These are phyloP conservation scores for Gadopsis bispinosus DNA, from an alignment of 2,797 vertebrate genomes.

Conservation along the genomic window DNA sequence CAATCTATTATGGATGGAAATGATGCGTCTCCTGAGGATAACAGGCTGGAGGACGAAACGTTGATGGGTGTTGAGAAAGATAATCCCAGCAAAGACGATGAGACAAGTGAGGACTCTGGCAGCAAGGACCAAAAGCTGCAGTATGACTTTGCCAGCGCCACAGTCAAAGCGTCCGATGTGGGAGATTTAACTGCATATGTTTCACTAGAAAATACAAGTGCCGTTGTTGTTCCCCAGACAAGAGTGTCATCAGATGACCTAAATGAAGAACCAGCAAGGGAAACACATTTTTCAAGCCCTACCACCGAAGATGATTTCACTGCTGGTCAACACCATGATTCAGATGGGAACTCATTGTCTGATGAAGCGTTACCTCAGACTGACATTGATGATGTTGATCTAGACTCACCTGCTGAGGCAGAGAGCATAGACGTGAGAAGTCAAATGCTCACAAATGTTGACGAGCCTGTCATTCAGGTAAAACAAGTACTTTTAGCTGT, in stretches of 20 bases:
- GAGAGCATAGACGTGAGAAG: constrained; percentile 39
- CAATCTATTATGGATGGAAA: constrained; percentile 72
- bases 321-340: constrained; percentile 4
- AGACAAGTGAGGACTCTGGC: constrained; percentile 76
- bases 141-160: constrained; percentile 66
- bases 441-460: constrained; percentile 39
- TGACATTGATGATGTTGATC: constrained; percentile 80
- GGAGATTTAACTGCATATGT: constrained; percentile 51
- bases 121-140: constrained; percentile 69
- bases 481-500: constrained; percentile 41
- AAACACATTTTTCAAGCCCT: neutral
- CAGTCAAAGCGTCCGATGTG: constrained; percentile 50
- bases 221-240: neutral
- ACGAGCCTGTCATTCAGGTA: constrained; percentile 69
- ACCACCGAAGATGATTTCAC: constrained; percentile 1
- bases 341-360: constrained; percentile 30
- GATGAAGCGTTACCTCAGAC: constrained; percentile 77
- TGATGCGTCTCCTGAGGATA: constrained; percentile 41
- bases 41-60: constrained; percentile 38
- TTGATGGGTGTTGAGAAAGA: constrained; percentile 40
- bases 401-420: constrained; percentile 73
- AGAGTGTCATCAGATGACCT: constrained; percentile 6
- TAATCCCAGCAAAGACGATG: constrained; percentile 49
- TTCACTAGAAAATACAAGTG: constrained; percentile 22
- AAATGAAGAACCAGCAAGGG: constrained; percentile 22